Conservation (phyloP, 2,888 invertebrate species). For the Drosophila leonis region DNA sequence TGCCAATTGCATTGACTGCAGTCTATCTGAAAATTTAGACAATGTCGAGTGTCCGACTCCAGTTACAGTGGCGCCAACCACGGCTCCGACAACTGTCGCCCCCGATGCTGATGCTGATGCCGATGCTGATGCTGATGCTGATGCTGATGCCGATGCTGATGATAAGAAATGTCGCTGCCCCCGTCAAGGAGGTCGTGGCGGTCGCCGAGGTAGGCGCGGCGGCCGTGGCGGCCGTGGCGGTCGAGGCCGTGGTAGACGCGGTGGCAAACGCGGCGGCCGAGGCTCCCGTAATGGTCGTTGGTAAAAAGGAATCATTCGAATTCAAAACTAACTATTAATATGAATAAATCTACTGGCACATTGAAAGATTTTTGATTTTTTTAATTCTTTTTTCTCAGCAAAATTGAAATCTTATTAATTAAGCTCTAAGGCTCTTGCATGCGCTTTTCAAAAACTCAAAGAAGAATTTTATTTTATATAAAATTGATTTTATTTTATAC, state of each 20-base stretch:
- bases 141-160: not conserved
- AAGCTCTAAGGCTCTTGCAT: not conserved
- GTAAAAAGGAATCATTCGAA: not conserved
- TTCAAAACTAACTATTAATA: not conserved
- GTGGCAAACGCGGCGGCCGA: not conserved
- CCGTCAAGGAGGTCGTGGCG: not conserved
- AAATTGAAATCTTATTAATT: not conserved
- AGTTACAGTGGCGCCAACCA: not conserved
- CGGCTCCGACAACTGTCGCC: not conserved
- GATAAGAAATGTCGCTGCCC: not conserved
- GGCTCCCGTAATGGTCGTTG: too few species aligned
- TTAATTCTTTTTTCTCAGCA: not conserved
- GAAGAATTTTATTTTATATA: not conserved
- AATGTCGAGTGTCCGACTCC: not conserved
- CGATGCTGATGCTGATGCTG: not conserved
- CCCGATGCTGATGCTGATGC: too few species aligned
- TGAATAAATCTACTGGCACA: slow-evolving; percentile 2
- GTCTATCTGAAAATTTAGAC: not conserved
- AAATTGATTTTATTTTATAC: too few species aligned
- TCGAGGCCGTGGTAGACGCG: not conserved
- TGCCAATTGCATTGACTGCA: slow-evolving; percentile 19
- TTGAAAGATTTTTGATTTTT: not conserved
- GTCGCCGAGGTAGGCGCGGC: slow-evolving; percentile 4
- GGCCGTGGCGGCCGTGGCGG: not conserved
- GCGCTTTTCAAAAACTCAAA: too few species aligned